Percentiles rank a stretch among this genome's conserved stretches.
phyloP scores from a whole-genome alignment of 2,797 vertebrate species.

The Scomberomorus guttatus region DNA sequence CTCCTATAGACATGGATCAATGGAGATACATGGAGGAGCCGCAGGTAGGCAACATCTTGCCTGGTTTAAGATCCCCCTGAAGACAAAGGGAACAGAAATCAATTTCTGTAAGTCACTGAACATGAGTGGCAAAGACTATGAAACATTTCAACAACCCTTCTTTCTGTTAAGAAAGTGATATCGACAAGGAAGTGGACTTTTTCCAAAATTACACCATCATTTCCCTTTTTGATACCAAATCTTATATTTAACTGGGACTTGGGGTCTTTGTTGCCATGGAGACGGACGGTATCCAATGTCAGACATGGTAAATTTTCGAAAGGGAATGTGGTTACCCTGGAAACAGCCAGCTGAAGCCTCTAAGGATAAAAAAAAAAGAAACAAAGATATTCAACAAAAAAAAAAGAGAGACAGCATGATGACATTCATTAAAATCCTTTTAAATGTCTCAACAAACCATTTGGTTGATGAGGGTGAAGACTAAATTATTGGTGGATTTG shows the following conservation, averaged over 20 bases:
- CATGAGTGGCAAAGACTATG: neutral
- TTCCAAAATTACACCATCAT: slow-evolving; percentile 32
- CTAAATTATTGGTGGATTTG: slow-evolving; percentile 12
- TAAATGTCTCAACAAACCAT: slow-evolving; percentile 26
- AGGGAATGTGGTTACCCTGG: slow-evolving; percentile 82
- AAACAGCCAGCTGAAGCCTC: slow-evolving; percentile 78
- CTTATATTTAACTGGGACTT: slow-evolving; percentile 65
- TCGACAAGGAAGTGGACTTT: slow-evolving; percentile 11
- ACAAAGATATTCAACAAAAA: slow-evolving; percentile 44
- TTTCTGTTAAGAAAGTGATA: neutral
- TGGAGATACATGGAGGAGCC: slow-evolving; percentile 29
- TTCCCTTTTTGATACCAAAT: slow-evolving; percentile 52
- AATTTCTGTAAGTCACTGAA: slow-evolving; percentile 30
- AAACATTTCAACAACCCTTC: slow-evolving; percentile 2
- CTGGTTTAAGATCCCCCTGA: slow-evolving; percentile 27
- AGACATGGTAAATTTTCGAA: slow-evolving; percentile 77
- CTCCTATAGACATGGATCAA: slow-evolving; percentile 49
- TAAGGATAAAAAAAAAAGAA: slow-evolving; percentile 46
- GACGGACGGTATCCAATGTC: slow-evolving; percentile 76
- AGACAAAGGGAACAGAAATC: slow-evolving; percentile 17
- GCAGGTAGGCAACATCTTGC: slow-evolving; percentile 34
- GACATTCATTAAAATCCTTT: slow-evolving; percentile 31
- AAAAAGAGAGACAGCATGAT: slow-evolving; percentile 30
- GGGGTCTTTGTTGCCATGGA: slow-evolving; percentile 80
- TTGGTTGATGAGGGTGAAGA: slow-evolving; percentile 20